Conservation (phyloP, 2,113 vertebrate genomes). For the Laticauda colubrina region DNA sequence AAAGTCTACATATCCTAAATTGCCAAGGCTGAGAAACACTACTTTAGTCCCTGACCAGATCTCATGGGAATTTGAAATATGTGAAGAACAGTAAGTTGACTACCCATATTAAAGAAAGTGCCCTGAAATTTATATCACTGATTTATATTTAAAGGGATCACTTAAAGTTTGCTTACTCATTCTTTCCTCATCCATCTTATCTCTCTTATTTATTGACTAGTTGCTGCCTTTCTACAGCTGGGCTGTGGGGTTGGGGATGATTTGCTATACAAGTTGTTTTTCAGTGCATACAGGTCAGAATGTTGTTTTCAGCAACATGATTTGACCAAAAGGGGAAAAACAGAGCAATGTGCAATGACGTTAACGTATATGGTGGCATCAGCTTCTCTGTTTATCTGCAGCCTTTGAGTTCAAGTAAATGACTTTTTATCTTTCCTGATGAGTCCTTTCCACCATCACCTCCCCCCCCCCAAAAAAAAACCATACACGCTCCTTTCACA, state of each 20-base stretch:
- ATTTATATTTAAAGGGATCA: slow-evolving; percentile 1
- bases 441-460: slow-evolving; percentile 26
- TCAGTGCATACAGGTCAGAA: background rate
- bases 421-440: slow-evolving; percentile 22
- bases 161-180: slow-evolving; percentile 31
- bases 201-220: slow-evolving; percentile 25
- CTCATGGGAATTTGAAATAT: background rate
- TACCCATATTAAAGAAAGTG: slow-evolving; percentile 38
- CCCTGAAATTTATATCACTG: slow-evolving; percentile 26
- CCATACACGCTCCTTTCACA: slow-evolving; percentile 27
- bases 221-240: slow-evolving; percentile 1
- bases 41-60: background rate
- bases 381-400: background rate
- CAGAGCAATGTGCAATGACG: background rate
- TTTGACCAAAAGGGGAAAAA: background rate
- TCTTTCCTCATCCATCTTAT: slow-evolving; percentile 27
- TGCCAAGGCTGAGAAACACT: background rate
- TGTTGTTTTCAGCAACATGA: background rate
- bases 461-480: background rate
- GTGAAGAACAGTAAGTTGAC: slow-evolving; percentile 47
- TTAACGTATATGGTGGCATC: rapidly evolving
- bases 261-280: background rate
- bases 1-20: background rate
- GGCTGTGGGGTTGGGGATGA: rapidly evolving
- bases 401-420: background rate